phyloP scores from a whole-genome alignment of 1,140 invertebrate genomes.

The Plectrocnemia conspersa region DNA sequence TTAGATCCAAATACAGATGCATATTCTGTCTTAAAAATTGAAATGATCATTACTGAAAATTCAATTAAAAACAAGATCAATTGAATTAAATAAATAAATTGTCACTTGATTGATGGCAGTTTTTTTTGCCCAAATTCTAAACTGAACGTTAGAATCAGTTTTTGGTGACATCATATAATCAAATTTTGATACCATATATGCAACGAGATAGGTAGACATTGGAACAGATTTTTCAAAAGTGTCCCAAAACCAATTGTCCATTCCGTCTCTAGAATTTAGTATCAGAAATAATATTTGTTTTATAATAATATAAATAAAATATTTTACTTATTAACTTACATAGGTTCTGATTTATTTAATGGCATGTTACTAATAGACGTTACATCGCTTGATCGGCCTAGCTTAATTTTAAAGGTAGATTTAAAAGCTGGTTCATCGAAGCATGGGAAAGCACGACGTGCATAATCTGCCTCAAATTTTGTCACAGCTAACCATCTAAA shows the following conservation, averaged over 20 bases:
- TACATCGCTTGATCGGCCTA: slow-evolving; percentile 63
- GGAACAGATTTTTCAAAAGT: slow-evolving; percentile 64
- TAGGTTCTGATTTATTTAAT: slow-evolving; percentile 40
- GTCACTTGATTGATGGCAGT: slow-evolving; percentile 61
- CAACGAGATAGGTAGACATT: slow-evolving; percentile 81
- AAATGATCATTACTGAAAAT: slow-evolving; percentile 7
- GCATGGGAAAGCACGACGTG: slow-evolving; percentile 87
- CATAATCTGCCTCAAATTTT: slow-evolving; percentile 84
- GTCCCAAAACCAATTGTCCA: slow-evolving; percentile 57
- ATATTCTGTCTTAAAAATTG: slow-evolving; percentile 48
- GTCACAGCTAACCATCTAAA: slow-evolving; percentile 79
- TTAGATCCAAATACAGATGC: slow-evolving; percentile 66
- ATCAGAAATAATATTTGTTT: too few relatives aligned
- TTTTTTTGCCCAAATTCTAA: slow-evolving; percentile 62
- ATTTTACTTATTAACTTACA: too few relatives aligned
- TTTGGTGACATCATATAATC: slow-evolving; percentile 50
- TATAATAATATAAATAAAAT: too few relatives aligned
- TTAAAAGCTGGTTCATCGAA: slow-evolving; percentile 93
- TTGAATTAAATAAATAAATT: background rate
- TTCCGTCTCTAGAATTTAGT: slow-evolving; percentile 42
- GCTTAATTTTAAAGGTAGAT: slow-evolving; percentile 71
- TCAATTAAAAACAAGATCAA: background rate
- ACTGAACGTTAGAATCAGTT: slow-evolving; percentile 42
- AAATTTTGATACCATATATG: slow-evolving; percentile 73
- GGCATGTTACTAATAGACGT: slow-evolving; percentile 83